Evolutionary conservation across 2,888 invertebrate species (phyloP).

Genomic region (Sarcophaga carnaria): DNA sequence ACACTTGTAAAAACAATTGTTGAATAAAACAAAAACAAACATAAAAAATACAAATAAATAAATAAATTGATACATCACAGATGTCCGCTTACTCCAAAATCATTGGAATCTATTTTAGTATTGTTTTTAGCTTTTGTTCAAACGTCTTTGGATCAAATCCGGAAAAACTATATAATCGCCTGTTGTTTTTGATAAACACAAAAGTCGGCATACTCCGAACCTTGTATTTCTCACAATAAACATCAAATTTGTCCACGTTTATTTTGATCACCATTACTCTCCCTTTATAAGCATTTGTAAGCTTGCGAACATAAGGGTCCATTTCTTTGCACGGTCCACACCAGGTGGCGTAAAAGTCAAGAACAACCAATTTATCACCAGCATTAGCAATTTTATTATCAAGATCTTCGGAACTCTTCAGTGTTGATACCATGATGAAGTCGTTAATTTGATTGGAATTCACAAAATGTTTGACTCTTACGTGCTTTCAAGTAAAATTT

Average conservation of each 20-base stretch:
- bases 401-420: slow-evolving; percentile 83
- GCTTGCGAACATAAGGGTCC: slow-evolving; percentile 60
- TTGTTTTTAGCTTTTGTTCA: slow-evolving; percentile 71
- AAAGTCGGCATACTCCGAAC: slow-evolving; percentile 73
- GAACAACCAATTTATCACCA: slow-evolving; percentile 90
- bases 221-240: slow-evolving; percentile 67
- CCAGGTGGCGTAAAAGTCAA: slow-evolving; percentile 89
- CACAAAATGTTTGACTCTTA: neutral
- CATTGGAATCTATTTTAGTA: slow-evolving; percentile 65
- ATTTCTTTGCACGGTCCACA: slow-evolving; percentile 72
- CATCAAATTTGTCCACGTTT: slow-evolving; percentile 70
- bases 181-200: slow-evolving; percentile 73
- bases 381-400: slow-evolving; percentile 87
- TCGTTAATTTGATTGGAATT: neutral
- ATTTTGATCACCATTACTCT: slow-evolving; percentile 67
- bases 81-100: slow-evolving; percentile 5
- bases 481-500: neutral
- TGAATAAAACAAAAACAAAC: neutral
- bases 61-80: slow-evolving; percentile 34
- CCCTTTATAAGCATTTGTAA: slow-evolving; percentile 62
- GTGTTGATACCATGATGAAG: slow-evolving; percentile 76
- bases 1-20: slow-evolving; percentile 18
- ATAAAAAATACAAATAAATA: slow-evolving; percentile 9
- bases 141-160: slow-evolving; percentile 75
- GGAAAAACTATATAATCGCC: slow-evolving; percentile 69